Percentiles rank a stretch among this genome's conserved stretches.
These are phyloP conservation scores for Strigamia transsilvanica DNA, from an alignment of 2,888 invertebrate genomes.

Conservation along the genomic window DNA sequence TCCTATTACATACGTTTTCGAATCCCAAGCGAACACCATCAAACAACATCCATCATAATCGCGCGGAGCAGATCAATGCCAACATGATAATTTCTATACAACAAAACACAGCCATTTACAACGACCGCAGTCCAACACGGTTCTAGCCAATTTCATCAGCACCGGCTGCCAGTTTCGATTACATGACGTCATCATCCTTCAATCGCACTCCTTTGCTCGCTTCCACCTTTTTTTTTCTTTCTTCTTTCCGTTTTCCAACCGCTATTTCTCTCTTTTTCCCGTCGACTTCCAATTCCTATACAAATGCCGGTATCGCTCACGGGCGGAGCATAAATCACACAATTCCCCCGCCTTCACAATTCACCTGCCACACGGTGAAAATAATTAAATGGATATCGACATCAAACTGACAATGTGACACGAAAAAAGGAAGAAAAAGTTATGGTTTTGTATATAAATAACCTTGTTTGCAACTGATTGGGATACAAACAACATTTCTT, in stretches of 20 bases:
- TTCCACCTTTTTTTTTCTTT: not conserved
- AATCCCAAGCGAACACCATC: no score
- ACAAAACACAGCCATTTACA: not conserved
- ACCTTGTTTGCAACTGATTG: not conserved
- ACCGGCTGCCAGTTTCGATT: conserved; percentile 38
- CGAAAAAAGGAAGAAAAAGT: not conserved
- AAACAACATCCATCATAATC: conserved; percentile 23
- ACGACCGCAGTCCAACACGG: conserved; percentile 35
- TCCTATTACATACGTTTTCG: not conserved
- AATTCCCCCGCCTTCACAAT: conserved; percentile 37
- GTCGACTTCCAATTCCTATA: conserved; percentile 42
- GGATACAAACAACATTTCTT: not conserved
- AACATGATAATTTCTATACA: not conserved
- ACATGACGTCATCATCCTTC: conserved; percentile 21
- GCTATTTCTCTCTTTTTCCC: conserved; percentile 13
- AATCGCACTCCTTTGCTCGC: not conserved
- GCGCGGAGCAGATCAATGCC: not conserved
- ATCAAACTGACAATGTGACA: not conserved
- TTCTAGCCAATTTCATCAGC: conserved; percentile 18
- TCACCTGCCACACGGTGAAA: conserved; percentile 6
- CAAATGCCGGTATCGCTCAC: conserved; percentile 20
- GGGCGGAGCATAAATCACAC: conserved; percentile 9
- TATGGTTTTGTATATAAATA: not conserved
- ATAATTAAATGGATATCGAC: conserved; percentile 30
- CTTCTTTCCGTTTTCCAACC: not conserved